These are phyloP conservation scores for Psammodynastes pulverulentus DNA, from an alignment of 2,113 vertebrate species.

Conservation along the genomic window DNA sequence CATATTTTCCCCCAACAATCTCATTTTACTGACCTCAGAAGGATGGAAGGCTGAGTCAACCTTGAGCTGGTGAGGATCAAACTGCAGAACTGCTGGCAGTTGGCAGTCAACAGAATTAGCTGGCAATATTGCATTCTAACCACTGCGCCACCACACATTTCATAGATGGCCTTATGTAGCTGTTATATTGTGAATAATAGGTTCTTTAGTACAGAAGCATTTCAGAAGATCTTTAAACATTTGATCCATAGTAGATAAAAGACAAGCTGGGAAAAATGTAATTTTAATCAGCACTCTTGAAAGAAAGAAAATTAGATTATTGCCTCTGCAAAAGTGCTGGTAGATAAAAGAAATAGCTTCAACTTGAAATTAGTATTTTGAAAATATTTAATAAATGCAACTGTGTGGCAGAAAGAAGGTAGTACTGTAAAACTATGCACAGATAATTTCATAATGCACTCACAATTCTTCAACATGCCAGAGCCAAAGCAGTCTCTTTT, in stretches of 20 bases:
- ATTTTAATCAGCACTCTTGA: not conserved
- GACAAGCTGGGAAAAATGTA: not conserved
- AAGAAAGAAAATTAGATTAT: not conserved
- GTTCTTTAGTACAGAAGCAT: not conserved
- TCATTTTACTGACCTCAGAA: too few relatives aligned
- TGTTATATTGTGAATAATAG: not conserved
- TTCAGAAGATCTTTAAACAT: not conserved
- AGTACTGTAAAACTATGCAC: not conserved
- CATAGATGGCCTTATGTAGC: not conserved
- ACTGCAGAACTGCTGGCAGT: too few relatives aligned
- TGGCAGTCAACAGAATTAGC: too few relatives aligned
- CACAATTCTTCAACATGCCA: not conserved
- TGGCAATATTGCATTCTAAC: too few relatives aligned
- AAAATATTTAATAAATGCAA: not conserved
- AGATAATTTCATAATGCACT: not conserved
- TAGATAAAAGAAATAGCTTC: not conserved
- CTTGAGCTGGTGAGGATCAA: too few relatives aligned
- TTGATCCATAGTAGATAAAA: not conserved
- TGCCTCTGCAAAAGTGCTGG: not conserved
- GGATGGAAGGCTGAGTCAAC: too few relatives aligned
- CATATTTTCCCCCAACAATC: too few relatives aligned
- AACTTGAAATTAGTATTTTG: not conserved
- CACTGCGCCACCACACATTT: not conserved
- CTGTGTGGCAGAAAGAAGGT: not conserved
- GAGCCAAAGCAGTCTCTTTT: not conserved